Conservation (phyloP, 2,113 vertebrate genomes). For the Synodontis membranacea region DNA sequence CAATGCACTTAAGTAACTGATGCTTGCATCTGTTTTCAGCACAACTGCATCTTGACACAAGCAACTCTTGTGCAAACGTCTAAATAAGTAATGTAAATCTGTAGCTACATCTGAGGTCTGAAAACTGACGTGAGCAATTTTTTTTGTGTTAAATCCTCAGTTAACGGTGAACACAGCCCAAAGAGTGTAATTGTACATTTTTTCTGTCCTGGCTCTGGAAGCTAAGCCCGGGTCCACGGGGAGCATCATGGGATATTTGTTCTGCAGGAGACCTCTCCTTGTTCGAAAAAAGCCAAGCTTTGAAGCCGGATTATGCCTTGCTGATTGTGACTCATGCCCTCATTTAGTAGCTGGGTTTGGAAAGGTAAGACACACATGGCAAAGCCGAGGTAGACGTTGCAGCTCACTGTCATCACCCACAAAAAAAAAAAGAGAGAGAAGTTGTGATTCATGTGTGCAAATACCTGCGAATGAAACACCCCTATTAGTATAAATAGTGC, state of each 20-base stretch:
- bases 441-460: conserved; percentile 32
- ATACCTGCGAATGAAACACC: conserved; percentile 25
- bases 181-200: conserved; percentile 6
- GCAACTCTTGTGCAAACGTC: background rate
- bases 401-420: conserved; percentile 36
- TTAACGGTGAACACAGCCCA: background rate
- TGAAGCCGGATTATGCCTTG: conserved; percentile 55
- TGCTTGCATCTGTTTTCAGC: background rate
- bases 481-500: conserved; percentile 28
- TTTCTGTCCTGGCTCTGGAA: conserved; percentile 27
- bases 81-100: background rate
- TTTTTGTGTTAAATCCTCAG: background rate
- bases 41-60: background rate
- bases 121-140: background rate
- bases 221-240: conserved; percentile 15
- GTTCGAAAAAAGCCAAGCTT: conserved; percentile 37
- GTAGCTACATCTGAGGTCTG: background rate
- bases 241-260: conserved; percentile 54
- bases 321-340: conserved; percentile 54
- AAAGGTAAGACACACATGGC: conserved; percentile 24
- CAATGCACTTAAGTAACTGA: background rate
- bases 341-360: conserved; percentile 46
- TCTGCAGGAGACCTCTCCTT: conserved; percentile 50
- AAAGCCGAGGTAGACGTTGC: background rate
- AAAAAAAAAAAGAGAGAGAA: background rate